phyloP scores from a whole-genome alignment of 2,888 invertebrate species.

The Agriotes lineatus region DNA sequence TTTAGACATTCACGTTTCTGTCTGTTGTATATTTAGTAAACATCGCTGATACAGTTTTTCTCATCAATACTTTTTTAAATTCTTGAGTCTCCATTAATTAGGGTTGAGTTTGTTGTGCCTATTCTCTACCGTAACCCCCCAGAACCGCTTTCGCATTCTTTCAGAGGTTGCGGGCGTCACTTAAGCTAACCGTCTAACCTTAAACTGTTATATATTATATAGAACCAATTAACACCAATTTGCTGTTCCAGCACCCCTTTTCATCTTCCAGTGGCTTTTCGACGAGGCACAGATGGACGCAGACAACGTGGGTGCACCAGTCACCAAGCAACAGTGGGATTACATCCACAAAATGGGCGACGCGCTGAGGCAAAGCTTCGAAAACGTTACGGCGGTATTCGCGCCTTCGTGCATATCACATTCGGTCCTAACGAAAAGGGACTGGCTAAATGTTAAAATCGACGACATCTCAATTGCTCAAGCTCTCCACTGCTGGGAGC shows the following conservation, averaged over 20 bases:
- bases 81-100: no score
- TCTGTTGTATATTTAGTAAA: no score
- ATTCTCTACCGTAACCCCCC: no score
- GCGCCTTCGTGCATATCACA: conserved; percentile 96
- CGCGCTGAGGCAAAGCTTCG: conserved; percentile 83
- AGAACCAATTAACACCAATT: no score
- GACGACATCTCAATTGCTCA: conserved; percentile 87
- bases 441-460: conserved; percentile 85
- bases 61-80: no score
- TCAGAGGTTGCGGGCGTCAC: no score
- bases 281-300: conserved; percentile 95
- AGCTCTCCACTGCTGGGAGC: conserved; percentile 92
- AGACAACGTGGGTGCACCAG: conserved; percentile 91
- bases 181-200: no score
- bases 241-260: conserved; percentile 85
- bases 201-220: no score
- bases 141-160: no score
- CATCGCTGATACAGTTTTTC: no score
- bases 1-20: no score
- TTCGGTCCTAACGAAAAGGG: conserved; percentile 86
- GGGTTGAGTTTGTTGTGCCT: no score
- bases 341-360: conserved; percentile 93
- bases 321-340: conserved; percentile 92
- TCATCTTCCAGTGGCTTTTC: conserved; percentile 95
- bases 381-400: conserved; percentile 89